Evolutionary conservation across 2,797 vertebrate genomes (phyloP), one percentile per base, ranked within the genome.

Genomic region (Sebastes melanostomus): DNA sequence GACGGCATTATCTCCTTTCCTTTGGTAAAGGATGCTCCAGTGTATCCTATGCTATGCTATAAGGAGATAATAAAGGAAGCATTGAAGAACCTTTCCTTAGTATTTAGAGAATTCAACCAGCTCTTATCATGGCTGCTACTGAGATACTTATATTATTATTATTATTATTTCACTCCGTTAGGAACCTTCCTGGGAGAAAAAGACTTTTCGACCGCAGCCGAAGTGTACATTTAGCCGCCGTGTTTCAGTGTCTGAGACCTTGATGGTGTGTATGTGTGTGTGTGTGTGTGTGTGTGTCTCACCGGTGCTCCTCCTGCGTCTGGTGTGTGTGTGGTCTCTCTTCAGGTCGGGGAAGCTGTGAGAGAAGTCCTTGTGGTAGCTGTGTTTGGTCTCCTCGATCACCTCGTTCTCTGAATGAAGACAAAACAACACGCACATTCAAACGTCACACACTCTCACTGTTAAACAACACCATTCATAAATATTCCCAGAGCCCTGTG

Each of bases 291-390:
- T 6, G 38, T 66, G 62, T 38, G 52, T 65, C 95, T 96, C 94
- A 99, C 98, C 96, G 3, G 97, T 96, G 90, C 98, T 99, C 91
- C 98, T 92, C 88, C 90, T 97, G 91, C 96, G 97, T 93, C 98
- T 96, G 79, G 95, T 94, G 85, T 96, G 94, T 74, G 96, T 94
- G 79, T 95, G 96, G 5, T 94, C 94, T 81, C 85, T 94, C 91
- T 97, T 97, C 89, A 96, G 95, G 55, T 96, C 92, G 2, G 85
- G 87, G 89, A 95, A 94, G 86, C 92, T 94, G 83, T 96, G 86
- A 83, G 95, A 91, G 80, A 94, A 94, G 92, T 96, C 95, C 89
- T 96, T 95, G 14, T 94, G 93, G 84, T 95, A 83, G 84, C 93
- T 96, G 92, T 96, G 85, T 94, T 96, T 97, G 83, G 95, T 90